These are phyloP conservation scores for Lepidurus arcticus DNA, from an alignment of 1,140 invertebrate species.

Conservation along the genomic window DNA sequence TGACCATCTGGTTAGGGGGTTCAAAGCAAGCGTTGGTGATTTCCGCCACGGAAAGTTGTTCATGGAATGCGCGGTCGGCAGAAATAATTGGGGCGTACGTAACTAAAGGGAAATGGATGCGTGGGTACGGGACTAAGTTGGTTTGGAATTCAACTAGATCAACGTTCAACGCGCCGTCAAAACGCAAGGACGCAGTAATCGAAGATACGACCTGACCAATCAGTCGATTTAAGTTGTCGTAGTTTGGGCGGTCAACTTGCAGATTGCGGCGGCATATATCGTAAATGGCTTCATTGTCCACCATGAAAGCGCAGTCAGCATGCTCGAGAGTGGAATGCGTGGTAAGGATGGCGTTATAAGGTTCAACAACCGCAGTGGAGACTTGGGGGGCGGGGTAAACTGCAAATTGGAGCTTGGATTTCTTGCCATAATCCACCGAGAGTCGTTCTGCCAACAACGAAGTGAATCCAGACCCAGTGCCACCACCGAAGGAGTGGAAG, in stretches of 20 bases:
- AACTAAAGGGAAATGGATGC: constrained; percentile 43
- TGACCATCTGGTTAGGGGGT: no score
- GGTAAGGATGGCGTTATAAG: constrained; percentile 77
- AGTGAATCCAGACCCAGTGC: constrained; percentile 67
- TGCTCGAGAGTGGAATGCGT: constrained; percentile 72
- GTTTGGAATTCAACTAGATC: constrained; percentile 64
- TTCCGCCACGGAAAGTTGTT: constrained; percentile 68
- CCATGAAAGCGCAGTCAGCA: constrained; percentile 73
- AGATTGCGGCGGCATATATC: constrained; percentile 48
- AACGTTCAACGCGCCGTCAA: constrained; percentile 65
- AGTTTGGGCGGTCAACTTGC: constrained; percentile 66
- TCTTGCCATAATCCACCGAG: constrained; percentile 58
- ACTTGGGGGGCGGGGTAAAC: constrained; percentile 72
- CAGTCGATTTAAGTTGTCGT: constrained; percentile 71
- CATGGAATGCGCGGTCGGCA: constrained; percentile 56
- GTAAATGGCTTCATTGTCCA: constrained; percentile 82
- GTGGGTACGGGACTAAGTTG: constrained; percentile 65
- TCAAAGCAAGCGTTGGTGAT: constrained; percentile 33
- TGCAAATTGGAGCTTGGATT: constrained; percentile 50
- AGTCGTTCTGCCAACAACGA: constrained; percentile 66
- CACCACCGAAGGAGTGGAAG: constrained; percentile 56
- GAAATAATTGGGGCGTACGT: constrained; percentile 75
- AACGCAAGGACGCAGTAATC: constrained; percentile 60
- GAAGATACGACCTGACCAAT: constrained; percentile 46
- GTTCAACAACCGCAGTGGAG: constrained; percentile 77